These are phyloP conservation scores for Hestina assimilis DNA, from an alignment of 1,140 invertebrate species.

Conservation along the genomic window DNA sequence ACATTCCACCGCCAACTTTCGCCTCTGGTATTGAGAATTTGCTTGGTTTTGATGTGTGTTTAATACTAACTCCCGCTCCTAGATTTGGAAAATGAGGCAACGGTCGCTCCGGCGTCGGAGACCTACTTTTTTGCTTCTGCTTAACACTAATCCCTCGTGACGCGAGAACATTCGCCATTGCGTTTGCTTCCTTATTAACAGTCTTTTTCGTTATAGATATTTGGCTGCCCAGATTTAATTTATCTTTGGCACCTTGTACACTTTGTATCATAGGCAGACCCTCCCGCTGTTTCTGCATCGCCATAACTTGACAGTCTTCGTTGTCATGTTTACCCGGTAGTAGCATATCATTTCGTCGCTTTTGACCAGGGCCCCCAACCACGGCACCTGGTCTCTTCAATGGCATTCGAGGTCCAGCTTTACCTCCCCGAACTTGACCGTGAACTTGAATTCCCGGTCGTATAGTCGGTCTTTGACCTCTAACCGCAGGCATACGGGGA, in stretches of 20 bases:
- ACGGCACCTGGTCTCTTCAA: constrained; percentile 56
- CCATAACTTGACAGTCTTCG: constrained; percentile 79
- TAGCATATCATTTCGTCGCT: constrained; percentile 66
- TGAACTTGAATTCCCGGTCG: constrained; percentile 64
- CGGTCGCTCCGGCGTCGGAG: constrained; percentile 63
- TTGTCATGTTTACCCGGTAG: constrained; percentile 75
- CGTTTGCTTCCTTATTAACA: constrained; percentile 83
- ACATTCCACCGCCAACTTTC: constrained; percentile 59
- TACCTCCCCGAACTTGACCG: constrained; percentile 55
- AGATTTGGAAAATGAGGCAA: constrained; percentile 80
- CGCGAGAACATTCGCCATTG: constrained; percentile 86
- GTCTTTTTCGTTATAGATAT: constrained; percentile 82
- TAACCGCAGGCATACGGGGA: constrained; percentile 50
- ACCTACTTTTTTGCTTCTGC: constrained; percentile 77
- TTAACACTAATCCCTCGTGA: constrained; percentile 88
- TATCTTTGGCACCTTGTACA: constrained; percentile 80
- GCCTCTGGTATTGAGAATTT: constrained; percentile 74
- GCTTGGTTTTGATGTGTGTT: constrained; percentile 63
- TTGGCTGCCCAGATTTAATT: constrained; percentile 71
- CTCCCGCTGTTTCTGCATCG: constrained; percentile 85
- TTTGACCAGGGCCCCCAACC: constrained; percentile 42
- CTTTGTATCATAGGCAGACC: constrained; percentile 86
- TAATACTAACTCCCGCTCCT: constrained; percentile 86
- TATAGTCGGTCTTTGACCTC: constrained; percentile 53
- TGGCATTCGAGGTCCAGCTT: constrained; percentile 56